Evolutionary conservation across 1,140 invertebrate species (phyloP).

Genomic region (Ostrea edulis): DNA sequence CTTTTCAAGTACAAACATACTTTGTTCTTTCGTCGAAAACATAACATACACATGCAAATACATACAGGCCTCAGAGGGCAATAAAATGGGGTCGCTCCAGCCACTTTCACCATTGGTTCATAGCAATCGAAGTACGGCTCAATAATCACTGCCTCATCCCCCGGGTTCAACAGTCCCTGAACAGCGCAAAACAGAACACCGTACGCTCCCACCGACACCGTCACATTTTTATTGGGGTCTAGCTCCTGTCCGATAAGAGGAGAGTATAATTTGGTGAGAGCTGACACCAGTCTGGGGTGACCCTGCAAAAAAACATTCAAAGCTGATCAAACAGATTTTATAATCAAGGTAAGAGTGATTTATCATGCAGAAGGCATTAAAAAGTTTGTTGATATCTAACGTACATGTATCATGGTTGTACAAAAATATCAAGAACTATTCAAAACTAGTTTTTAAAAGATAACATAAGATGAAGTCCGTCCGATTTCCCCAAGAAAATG

Average conservation of each 20-base stretch:
- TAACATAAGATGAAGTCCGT: too few species aligned
- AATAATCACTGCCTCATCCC: slow-evolving; percentile 96
- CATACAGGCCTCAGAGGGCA: slow-evolving; percentile 89
- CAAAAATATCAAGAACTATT: too few species aligned
- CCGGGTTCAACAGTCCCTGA: slow-evolving; percentile 90
- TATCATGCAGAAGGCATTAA: too few species aligned
- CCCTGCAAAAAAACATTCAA: slow-evolving; percentile 83
- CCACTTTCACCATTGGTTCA: slow-evolving; percentile 93
- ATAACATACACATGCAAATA: slow-evolving; percentile 5
- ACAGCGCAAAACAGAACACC: slow-evolving; percentile 88
- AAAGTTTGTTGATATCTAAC: too few species aligned
- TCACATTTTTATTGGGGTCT: slow-evolving; percentile 90
- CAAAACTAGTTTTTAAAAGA: too few species aligned
- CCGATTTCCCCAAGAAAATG: too few species aligned
- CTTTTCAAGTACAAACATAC: too few species aligned
- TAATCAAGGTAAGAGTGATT: too few species aligned
- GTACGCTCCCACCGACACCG: slow-evolving; percentile 95
- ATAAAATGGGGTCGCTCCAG: slow-evolving; percentile 92
- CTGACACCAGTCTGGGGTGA: slow-evolving; percentile 92
- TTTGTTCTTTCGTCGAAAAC: too few species aligned
- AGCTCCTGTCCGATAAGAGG: slow-evolving; percentile 87
- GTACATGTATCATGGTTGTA: too few species aligned
- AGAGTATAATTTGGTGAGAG: slow-evolving; percentile 91
- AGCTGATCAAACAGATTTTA: too few species aligned
- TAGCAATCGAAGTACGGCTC: slow-evolving; percentile 99